Evolutionary conservation across 2,113 vertebrate species (phyloP).

Genomic region (Brachypteracias leptosomus): DNA sequence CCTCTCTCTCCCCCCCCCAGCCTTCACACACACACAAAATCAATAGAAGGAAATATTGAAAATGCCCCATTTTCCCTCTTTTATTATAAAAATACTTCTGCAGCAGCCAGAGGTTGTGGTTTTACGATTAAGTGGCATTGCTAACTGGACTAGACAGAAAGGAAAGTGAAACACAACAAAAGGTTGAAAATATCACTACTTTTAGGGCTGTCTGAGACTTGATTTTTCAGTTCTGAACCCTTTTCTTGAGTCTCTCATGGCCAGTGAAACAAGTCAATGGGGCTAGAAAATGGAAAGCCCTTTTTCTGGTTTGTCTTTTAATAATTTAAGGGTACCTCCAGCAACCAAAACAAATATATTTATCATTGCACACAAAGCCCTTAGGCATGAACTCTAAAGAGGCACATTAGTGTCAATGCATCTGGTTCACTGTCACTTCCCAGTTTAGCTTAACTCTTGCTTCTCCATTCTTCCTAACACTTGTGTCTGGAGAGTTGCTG

Average conservation of each 20-base stretch:
- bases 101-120: neutral
- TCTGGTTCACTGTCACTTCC: conserved; percentile 35
- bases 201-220: neutral
- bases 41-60: conserved; percentile 35
- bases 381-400: conserved; percentile 28
- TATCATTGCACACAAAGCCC: conserved; percentile 52
- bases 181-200: neutral
- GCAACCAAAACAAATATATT: conserved; percentile 65
- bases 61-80: neutral
- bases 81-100: neutral
- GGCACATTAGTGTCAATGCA: conserved; percentile 48
- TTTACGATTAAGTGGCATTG: neutral
- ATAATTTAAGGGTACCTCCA: conserved; percentile 65
- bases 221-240: neutral
- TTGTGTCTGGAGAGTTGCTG: neutral
- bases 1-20: neutral
- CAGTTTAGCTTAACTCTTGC: conserved; percentile 35
- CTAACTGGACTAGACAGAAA: conserved; percentile 2
- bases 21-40: neutral
- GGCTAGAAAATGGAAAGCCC: conserved; percentile 41
- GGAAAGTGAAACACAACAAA: neutral
- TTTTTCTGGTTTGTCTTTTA: conserved; percentile 49
- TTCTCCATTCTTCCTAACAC: neutral
- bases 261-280: conserved; percentile 13
- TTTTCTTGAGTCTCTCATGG: neutral